Evolutionary conservation across 2,113 vertebrate genomes (phyloP).

Genomic region (Bos indicus): DNA sequence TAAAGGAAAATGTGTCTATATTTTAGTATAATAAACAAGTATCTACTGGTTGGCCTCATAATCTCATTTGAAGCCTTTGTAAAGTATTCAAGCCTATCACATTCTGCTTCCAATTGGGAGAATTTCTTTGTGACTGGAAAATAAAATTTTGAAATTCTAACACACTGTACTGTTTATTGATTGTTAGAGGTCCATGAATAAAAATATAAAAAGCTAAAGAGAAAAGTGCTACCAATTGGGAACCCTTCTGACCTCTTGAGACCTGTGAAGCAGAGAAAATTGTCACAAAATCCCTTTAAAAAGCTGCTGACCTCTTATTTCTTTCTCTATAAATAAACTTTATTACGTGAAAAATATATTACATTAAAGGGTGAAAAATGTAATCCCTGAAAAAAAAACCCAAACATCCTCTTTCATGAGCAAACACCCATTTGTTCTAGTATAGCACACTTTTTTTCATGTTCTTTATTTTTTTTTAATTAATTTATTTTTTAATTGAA

Average conservation of each 20-base stretch:
- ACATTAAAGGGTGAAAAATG: slow-evolving; percentile 39
- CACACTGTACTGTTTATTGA: neutral
- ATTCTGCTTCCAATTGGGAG: neutral
- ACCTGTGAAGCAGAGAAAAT: neutral
- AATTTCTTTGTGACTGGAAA: neutral
- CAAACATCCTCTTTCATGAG: slow-evolving; percentile 55
- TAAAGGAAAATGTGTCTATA: slow-evolving; percentile 43
- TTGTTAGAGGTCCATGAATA: neutral
- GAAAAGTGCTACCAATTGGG: neutral
- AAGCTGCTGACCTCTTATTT: neutral
- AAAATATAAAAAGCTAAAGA: neutral
- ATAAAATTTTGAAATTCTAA: neutral
- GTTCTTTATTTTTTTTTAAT: neutral
- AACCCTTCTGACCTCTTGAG: neutral
- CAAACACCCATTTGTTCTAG: slow-evolving; percentile 52
- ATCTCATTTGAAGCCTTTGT: neutral
- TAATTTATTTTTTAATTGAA: neutral
- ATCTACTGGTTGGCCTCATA: neutral
- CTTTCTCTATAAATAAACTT: slow-evolving; percentile 17
- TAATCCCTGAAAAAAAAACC: neutral
- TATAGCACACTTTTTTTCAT: neutral
- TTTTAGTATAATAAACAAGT: neutral
- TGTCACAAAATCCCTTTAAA: neutral
- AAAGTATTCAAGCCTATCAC: neutral
- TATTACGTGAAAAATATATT: neutral